Base-by-base conservation (phyloP, 1,140 invertebrate genomes). In the Zaprionus capensis region DNA sequence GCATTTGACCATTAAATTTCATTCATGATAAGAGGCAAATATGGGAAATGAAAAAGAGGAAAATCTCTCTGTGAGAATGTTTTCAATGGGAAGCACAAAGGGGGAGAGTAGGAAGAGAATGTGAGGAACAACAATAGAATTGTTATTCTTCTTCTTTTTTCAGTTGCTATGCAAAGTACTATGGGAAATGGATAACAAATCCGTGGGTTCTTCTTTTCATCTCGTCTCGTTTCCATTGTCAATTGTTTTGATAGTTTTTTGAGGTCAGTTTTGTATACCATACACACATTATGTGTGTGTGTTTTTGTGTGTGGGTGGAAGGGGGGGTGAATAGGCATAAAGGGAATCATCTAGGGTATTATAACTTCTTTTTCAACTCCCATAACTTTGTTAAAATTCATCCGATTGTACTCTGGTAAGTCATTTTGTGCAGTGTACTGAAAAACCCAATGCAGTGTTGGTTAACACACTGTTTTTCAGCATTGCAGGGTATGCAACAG, bases 1-100 rank as follows among this genome's bases (percentile, higher is more conserved):
- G 55, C 77, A 71, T 80, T 78, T 82, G 73, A 75, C 66, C 75
- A 85, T 85, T 76, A 85, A 81, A 85, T 66, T 67, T 28, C 2
- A 36, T 65, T 57, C 20, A 28, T 78, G 76, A 85, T 85, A 86
- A 86, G 20, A 2, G 80, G 80, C 75, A 71, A 76, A 76, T 78
- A 69, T 70, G 64, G 22, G 46, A 62, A 73, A 73, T 51, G 38
- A 78, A 78, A 81, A 76, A 55, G 44, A 56, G 49, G 22, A 63
- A 49, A 77, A 51, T 51, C 46, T 51, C 44, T 7, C 53, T 73
- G 65, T 44, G 55, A 69, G 61, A 51, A 64, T 55, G 41, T 59
- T 41, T 62, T 46, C 38, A 55, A 49, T 53, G 72, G 28, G 56
- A 80, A 71, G 75, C 68, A 75, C 73, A 14, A 31, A 14, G 31